Base-by-base conservation (phyloP, 1,140 invertebrate species). In the Microplitis mediator region DNA sequence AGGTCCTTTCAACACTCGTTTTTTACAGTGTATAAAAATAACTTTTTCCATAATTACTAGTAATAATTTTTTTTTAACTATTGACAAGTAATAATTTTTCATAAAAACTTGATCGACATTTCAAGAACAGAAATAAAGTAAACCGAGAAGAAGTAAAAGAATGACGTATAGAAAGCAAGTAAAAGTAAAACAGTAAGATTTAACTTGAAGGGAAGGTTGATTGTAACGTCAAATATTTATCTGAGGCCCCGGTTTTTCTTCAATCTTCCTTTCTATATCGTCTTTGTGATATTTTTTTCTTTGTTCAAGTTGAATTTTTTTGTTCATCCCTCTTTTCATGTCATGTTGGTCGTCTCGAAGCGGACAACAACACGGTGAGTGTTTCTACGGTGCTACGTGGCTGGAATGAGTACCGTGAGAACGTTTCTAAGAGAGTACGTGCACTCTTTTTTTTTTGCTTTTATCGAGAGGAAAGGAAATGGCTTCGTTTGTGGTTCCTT, bases 351-450 rank as follows among this genome's bases (percentile, higher is more conserved):
- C 39, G 62, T 72, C 68, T 62, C 39, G 45, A 11, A 23, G 67
- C 62, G 64, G 34, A 39, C 63, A 72, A 72, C 70, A 73, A 69
- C 61, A 69, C 72, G 32, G 14, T 63, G 72, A 73, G 72, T 69
- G 72, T 73, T 64, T 73, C 61, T 69, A 69, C 32, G 65, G 50
- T 13, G 67, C 63, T 73, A 73, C 72, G 72, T 73, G 72, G 52
- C 34, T 54, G 13, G 72, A 73, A 69, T 73, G 72, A 73, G 66
- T 45, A 73, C 23, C 66, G 58, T 56, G 61, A 31, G 60, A 73
- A 69, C 69, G 58, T 69, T 56, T 54, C 61, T 51, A 60, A n/a
- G 34, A 63, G 58, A 39, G 11, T 45, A 36, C 63, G 36, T 39
- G 13, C 34, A 14, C 51, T 39, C 11, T 50, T 56, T 31, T 60